Evolutionary conservation across 2,797 vertebrate genomes (phyloP), one percentile per base, ranked within the genome.

Genomic region (Taenioides sp.): DNA sequence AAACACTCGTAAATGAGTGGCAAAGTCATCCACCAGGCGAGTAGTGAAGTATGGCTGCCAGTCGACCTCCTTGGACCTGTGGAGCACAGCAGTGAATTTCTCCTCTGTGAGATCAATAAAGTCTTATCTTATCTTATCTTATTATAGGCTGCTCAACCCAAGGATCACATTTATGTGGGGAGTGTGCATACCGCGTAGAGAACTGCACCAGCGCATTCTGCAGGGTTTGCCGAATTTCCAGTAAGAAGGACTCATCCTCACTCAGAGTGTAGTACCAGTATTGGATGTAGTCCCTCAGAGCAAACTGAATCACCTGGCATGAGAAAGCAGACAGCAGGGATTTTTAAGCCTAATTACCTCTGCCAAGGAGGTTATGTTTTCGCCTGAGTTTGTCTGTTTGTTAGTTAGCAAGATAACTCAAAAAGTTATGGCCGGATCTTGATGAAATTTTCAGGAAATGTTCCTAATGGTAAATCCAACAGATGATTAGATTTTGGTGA

Each of bases 21-120:
- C 97, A 86, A 99, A 99, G 86, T 98, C 97, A 83, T 99, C 98
- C 87, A 99, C 97, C 87, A 99, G 95, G 80, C 97, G 94, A 79
- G 98, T 99, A 75, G 98, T 99, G 87, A 99, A 98, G 91, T 99
- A 99, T 91, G 97, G 98, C 92, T 99, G 98, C 98, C 98, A 99
- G 93, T 99, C 98, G 90, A 97, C 96, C 89, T 99, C 98, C 91
- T 99, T 99, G 77, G 91, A 92, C 77, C 91, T 92, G 65, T 4
- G 59, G 6, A 61, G 2, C 50, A 59, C 73, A 18, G 59, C 10
- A n/a, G n/a, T n/a, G n/a, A n/a, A n/a, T n/a, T n/a, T n/a, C n/a
- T n/a, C n/a, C n/a, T n/a, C n/a, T n/a, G n/a, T n/a, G n/a, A n/a
- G n/a, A n/a, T n/a, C n/a, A n/a, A n/a, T n/a, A n/a, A n/a, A n/a